A percentile compares a stretch with the other conserved stretches of the same genome.
Evolutionary conservation across 2,888 invertebrate species (phyloP).

Genomic region (Leptogaster cylindrica): DNA sequence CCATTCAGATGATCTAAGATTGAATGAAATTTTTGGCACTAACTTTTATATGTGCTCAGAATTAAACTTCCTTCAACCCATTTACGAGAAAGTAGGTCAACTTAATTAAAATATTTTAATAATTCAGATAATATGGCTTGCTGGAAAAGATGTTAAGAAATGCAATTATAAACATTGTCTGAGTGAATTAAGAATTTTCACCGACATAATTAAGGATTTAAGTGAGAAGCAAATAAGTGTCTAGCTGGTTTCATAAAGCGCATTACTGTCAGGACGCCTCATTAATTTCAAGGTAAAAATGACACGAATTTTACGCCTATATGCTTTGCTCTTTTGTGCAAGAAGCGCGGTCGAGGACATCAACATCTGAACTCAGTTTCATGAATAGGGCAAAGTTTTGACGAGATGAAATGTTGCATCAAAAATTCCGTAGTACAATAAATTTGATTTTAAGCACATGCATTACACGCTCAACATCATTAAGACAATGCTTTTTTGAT

Average conservation of each 20-base stretch:
- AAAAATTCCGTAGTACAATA: no score
- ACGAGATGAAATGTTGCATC: no score
- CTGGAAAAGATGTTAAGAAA: constrained; percentile 18
- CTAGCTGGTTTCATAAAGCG: constrained; percentile 18
- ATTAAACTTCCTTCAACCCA: constrained; percentile 12
- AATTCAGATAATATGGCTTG: constrained; percentile 26
- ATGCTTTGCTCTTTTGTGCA: no score
- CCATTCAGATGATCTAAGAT: constrained; percentile 16
- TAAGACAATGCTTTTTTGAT: no score
- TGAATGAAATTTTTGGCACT: constrained; percentile 32
- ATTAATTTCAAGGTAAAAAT: neutral
- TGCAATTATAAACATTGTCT: constrained; percentile 16
- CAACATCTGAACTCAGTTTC: no score
- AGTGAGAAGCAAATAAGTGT: constrained; percentile 14
- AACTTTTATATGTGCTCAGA: constrained; percentile 15
- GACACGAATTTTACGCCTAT: no score
- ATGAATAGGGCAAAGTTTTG: no score
- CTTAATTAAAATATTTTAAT: constrained; percentile 38
- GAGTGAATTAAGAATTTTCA: constrained; percentile 30
- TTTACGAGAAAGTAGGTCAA: constrained; percentile 22
- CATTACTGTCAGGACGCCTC: constrained; percentile 27
- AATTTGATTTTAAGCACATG: no score
- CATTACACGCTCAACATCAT: no score
- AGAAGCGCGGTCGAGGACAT: no score
- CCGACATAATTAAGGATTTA: constrained; percentile 27